Base-by-base conservation (phyloP, 2,113 vertebrate genomes). In the Pangasianodon hypophthalmus region DNA sequence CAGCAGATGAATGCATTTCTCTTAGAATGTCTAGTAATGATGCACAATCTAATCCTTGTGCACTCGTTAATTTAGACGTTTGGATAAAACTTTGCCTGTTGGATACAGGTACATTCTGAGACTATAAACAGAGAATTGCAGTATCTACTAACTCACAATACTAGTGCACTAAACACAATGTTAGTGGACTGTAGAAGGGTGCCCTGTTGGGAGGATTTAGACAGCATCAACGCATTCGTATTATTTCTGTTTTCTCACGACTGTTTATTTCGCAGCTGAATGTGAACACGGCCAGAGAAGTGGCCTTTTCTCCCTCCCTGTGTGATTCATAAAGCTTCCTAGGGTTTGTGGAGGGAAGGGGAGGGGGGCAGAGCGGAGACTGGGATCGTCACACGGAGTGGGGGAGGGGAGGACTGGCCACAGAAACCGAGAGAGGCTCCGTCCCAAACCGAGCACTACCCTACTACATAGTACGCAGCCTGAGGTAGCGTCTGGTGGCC, bases 291-390 rank as follows among this genome's bases (percentile, higher is more conserved):
- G 95, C 91, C 95, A 93, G 91, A 77, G 93, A 86, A 96, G 91
- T 91, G 94, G 94, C 87, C 24, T 37, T 85, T 93, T 88, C 93
- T 89, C 93, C 94, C 94, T 93, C 95, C 94, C 90, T 91, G 94
- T 93, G 94, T 94, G 95, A 94, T 96, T 93, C 94, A 94, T 92
- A 95, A 92, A 93, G 89, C 94, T 89, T 89, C 71, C 73, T n/a
- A 64, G 56, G 90, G 86, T 86, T 89, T 79, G 90, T 84, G 88
- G 81, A 82, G 85, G 94, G 93, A 93, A 37, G 16, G 85, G 92
- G 92, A 93, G 93, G 92, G 92, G 93, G 92, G 92, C 93, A 93
- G 94, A 94, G 92, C 94, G 94, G 93, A 94, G 89, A 79, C 89
- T 88, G 90, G 91, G 94, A 94, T 94, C 93, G 92, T 92, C 93